phyloP scores from a whole-genome alignment of 1,140 invertebrate genomes.

The Oryctes rhinoceros region DNA sequence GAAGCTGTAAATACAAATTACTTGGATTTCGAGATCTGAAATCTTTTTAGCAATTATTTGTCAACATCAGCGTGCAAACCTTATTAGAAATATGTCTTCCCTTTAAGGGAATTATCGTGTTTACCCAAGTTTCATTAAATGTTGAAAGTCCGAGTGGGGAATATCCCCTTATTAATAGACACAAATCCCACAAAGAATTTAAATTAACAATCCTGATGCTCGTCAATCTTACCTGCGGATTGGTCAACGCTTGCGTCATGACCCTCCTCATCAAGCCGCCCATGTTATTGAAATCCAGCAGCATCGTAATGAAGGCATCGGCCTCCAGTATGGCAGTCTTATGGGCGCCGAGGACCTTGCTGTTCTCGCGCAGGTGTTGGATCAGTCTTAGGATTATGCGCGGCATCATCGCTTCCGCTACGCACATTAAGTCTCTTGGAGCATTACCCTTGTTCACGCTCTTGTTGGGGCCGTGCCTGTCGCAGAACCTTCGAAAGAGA shows the following conservation, averaged over 20 bases:
- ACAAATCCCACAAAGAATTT: neutral
- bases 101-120: too few species aligned
- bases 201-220: neutral
- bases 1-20: neutral
- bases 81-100: too few species aligned
- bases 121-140: too few species aligned
- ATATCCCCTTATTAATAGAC: too few species aligned
- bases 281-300: constrained; percentile 93
- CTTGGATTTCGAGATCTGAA: too few species aligned
- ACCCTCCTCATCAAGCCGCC: constrained; percentile 92
- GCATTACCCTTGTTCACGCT: constrained; percentile 76
- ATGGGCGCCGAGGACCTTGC: constrained; percentile 63
- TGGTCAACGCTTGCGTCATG: constrained; percentile 89
- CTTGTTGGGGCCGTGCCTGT: constrained; percentile 87
- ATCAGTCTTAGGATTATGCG: constrained; percentile 87
- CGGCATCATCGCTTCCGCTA: constrained; percentile 94
- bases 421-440: constrained; percentile 86
- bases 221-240: constrained; percentile 68
- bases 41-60: too few species aligned
- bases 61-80: too few species aligned
- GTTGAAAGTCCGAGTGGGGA: too few species aligned
- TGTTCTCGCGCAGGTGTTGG: constrained; percentile 88
- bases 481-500: constrained; percentile 80
- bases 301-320: constrained; percentile 85
- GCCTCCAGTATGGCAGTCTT: constrained; percentile 78